phyloP scores from a whole-genome alignment of 2,888 invertebrate genomes.

The Heliconius cydno region DNA sequence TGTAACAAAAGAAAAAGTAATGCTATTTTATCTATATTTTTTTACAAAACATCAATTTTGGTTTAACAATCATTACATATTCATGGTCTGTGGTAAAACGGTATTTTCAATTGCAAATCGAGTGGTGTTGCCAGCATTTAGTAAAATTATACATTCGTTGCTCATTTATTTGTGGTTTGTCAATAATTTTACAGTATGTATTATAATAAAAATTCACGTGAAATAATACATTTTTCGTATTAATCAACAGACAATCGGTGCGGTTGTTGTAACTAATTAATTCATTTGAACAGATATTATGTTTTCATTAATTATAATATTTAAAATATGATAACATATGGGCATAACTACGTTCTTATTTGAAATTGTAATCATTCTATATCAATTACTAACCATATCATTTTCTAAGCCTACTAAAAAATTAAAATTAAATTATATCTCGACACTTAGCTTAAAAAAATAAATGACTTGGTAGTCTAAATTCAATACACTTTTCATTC shows the following conservation, averaged over 20 bases:
- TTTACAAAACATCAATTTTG: slow-evolving; percentile 25
- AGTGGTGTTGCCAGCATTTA: slow-evolving; percentile 38
- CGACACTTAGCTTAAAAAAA: no score
- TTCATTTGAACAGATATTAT: background rate
- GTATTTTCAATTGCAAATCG: slow-evolving; percentile 42
- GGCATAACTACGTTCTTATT: background rate
- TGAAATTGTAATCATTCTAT: no score
- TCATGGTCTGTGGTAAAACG: slow-evolving; percentile 40
- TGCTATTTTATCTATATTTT: slow-evolving; percentile 1
- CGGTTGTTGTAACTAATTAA: slow-evolving; percentile 10
- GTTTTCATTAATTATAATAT: background rate
- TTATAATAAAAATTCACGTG: slow-evolving; percentile 27
- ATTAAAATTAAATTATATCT: no score
- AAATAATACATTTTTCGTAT: slow-evolving; percentile 7
- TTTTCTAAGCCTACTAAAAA: no score
- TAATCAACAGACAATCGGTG: background rate
- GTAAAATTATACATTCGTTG: slow-evolving; percentile 42
- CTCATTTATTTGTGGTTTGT: slow-evolving; percentile 35
- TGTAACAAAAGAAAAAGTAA: background rate
- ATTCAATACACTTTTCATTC: no score
- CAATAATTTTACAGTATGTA: slow-evolving; percentile 28
- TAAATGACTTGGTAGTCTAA: no score
- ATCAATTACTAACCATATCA: no score
- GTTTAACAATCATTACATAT: slow-evolving; percentile 40
- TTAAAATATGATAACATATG: background rate